These are phyloP conservation scores for Athripsodes cinereus DNA, from an alignment of 2,888 invertebrate species.

Conservation along the genomic window DNA sequence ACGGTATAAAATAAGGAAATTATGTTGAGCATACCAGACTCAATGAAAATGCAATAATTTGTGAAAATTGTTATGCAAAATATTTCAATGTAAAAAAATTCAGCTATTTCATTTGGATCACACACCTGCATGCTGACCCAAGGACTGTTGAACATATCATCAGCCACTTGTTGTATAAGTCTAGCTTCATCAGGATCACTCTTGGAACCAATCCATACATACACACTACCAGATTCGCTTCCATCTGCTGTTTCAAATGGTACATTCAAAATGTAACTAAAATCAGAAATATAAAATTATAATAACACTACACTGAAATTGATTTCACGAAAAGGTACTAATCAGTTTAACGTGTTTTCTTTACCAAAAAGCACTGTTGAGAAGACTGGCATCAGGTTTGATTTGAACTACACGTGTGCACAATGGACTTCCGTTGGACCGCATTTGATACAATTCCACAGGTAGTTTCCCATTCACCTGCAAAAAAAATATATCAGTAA, in stretches of 20 bases:
- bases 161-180: constrained; percentile 85
- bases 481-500: constrained; percentile 6
- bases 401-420: constrained; percentile 91
- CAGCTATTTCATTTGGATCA: too few species aligned
- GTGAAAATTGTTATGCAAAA: too few species aligned
- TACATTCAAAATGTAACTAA: constrained; percentile 85
- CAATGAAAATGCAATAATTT: too few species aligned
- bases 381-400: constrained; percentile 70
- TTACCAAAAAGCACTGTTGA: constrained; percentile 95
- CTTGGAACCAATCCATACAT: constrained; percentile 91
- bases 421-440: constrained; percentile 92
- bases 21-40: too few species aligned
- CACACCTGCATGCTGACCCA: constrained; percentile 70
- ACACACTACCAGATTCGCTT: constrained; percentile 79
- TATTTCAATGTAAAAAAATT: too few species aligned
- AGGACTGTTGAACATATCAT: constrained; percentile 82
- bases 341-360: too few species aligned
- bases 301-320: too few species aligned
- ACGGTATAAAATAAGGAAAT: too few species aligned
- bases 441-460: constrained; percentile 89
- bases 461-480: constrained; percentile 47
- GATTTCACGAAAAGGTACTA: too few species aligned
- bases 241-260: constrained; percentile 83
- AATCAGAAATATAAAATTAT: constrained; percentile 22
- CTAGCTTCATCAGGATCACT: constrained; percentile 79